Evolutionary conservation across 1,140 invertebrate species (phyloP).

Genomic region (Bombus impatiens): DNA sequence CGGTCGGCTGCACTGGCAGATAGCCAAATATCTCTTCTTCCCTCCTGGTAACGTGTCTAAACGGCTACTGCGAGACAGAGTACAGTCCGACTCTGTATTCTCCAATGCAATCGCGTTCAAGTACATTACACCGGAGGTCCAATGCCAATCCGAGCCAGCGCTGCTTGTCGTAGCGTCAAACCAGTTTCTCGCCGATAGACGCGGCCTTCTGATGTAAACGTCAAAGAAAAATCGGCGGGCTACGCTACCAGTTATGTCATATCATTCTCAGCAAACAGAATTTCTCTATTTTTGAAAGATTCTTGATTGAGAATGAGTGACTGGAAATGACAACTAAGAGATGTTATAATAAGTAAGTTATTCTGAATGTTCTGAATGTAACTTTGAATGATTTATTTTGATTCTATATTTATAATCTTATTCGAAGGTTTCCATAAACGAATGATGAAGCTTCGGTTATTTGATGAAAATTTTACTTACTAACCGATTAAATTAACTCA

Average conservation of each 20-base stretch:
- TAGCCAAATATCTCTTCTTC: slow-evolving; percentile 54
- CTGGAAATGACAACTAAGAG: too few relatives aligned
- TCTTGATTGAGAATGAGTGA: not conserved
- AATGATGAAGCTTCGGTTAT: too few relatives aligned
- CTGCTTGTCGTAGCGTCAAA: slow-evolving; percentile 2
- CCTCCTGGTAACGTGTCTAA: slow-evolving; percentile 37
- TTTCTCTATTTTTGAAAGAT: not conserved
- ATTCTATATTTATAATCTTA: too few relatives aligned
- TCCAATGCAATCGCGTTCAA: slow-evolving; percentile 40
- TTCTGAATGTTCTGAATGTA: not conserved
- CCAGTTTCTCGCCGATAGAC: slow-evolving; percentile 15
- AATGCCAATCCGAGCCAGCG: slow-evolving; percentile 21
- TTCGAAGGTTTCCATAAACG: too few relatives aligned
- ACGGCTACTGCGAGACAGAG: slow-evolving; percentile 24
- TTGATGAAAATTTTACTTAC: not conserved
- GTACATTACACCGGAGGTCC: slow-evolving; percentile 20
- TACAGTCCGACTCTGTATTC: not conserved
- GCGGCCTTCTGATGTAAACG: too few relatives aligned
- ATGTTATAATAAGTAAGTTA: not conserved
- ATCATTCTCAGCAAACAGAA: not conserved
- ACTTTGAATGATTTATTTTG: not conserved
- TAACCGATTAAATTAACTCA: not conserved
- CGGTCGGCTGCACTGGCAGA: slow-evolving; percentile 46
- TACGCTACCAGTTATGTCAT: slow-evolving; percentile 8
- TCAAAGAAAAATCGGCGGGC: not conserved